phyloP scores from a whole-genome alignment of 2,797 vertebrate genomes.

The Spinus pinus region DNA sequence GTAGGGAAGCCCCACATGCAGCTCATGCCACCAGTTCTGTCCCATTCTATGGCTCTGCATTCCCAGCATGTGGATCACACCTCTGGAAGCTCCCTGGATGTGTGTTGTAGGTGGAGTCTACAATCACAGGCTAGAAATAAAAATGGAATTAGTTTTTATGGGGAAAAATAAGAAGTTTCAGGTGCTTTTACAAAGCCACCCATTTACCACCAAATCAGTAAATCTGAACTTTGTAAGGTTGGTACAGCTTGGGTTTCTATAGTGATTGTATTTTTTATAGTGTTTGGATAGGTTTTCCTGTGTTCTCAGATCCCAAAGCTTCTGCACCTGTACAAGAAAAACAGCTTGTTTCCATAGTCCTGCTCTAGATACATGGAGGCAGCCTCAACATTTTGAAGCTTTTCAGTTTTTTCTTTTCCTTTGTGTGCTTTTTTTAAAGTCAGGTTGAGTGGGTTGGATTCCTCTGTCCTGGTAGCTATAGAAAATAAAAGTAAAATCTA shows the following conservation, averaged over 20 bases:
- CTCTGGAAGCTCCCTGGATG: background rate
- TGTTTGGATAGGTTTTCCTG: background rate
- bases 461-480: background rate
- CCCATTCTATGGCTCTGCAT: background rate
- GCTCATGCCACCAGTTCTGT: background rate
- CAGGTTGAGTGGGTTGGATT: background rate
- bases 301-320: background rate
- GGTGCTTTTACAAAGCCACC: background rate
- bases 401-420: background rate
- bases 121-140: background rate
- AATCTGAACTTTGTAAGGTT: background rate
- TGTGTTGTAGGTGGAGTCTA: background rate
- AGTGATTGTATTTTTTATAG: background rate
- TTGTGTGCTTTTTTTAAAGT: background rate
- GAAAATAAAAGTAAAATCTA: background rate
- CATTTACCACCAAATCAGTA: background rate
- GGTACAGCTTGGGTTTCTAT: background rate
- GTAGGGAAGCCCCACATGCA: background rate
- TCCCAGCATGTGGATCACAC: background rate
- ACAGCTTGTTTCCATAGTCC: background rate
- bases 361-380: background rate
- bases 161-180: fast-evolving
- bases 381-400: background rate
- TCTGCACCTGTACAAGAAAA: background rate
- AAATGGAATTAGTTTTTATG: background rate